A percentile compares a stretch with the other conserved stretches of the same genome.
These are phyloP conservation scores for Petrocephalus sullivani DNA, from an alignment of 2,797 vertebrate genomes.

Conservation along the genomic window DNA sequence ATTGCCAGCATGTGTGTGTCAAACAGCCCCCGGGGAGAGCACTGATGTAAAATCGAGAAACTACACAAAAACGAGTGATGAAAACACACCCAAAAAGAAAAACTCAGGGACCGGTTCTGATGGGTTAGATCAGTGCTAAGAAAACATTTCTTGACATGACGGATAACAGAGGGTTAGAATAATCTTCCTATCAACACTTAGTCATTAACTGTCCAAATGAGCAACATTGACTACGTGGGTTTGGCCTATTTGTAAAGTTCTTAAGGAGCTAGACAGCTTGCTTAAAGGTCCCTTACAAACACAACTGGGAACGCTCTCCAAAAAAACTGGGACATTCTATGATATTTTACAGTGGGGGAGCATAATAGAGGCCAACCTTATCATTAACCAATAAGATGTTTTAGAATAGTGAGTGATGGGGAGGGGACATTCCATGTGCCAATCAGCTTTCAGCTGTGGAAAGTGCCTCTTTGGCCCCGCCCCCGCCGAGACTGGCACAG, in stretches of 20 bases:
- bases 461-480: neutral
- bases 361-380: neutral
- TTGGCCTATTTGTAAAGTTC: neutral
- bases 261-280: neutral
- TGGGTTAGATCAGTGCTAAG: neutral
- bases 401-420: neutral
- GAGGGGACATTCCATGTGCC: neutral
- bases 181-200: slow-evolving; percentile 5
- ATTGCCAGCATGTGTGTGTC: neutral
- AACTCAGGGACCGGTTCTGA: neutral
- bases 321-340: neutral
- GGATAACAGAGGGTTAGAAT: neutral
- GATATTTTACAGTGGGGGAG: neutral
- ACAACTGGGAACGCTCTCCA: neutral
- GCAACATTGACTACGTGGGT: neutral
- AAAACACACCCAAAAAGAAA: neutral
- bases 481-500: neutral
- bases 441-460: neutral
- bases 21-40: neutral
- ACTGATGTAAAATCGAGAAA: neutral
- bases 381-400: neutral
- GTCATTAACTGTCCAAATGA: neutral
- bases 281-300: neutral
- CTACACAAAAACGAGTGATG: neutral
- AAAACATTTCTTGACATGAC: neutral